Base-by-base conservation (phyloP, 1,140 invertebrate genomes). In the Solenopsis fugax region DNA sequence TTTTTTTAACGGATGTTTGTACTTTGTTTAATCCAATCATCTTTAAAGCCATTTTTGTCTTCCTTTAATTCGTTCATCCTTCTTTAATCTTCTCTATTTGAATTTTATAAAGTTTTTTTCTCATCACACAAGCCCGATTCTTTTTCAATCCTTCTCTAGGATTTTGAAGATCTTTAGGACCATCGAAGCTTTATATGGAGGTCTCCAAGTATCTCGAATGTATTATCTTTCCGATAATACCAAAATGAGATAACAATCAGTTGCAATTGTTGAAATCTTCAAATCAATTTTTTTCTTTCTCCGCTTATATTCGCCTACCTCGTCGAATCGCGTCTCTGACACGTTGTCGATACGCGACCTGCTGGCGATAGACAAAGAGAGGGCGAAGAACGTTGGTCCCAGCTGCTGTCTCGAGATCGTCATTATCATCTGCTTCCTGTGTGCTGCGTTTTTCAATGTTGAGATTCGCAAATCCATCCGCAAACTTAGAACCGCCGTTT, bases 341-440 rank as follows among this genome's bases (percentile, higher is more conserved):
- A 13, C 94, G 94, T 64, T 95, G 93, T 16, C 93, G 93, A 75
- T 94, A 94, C 1, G 94, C 95, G 41, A 95, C 37, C 84, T 95
- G 95, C 45, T 95, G 95, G 34, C 95, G 90, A 62, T 95, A 95
- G 56, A 95, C 95, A 60, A 95, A 95, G 16, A 95, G 76, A 6
- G 95, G 95, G 54, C 95, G 92, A 18, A 95, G 92, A 64, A 94
- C 80, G 18, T 95, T 95, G 0, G 93, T 94, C 4, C 95, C 95
- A 71, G 95, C 95, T 0, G 95, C 94, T 4, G 93, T 93, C 60
- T 95, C 94, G 10, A 95, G 89, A 77, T 95, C 94, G 0, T 92
- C 88, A 9, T n/a, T n/a, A n/a, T 50, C 77, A 9, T 48, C 24
- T 0, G 84, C 77, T 41, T 91, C 86, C 18, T 87, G 37, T 9